A percentile compares a stretch with the other conserved stretches of the same genome.
Conservation (phyloP, 2,113 vertebrate species). For the Piliocolobus tephrosceles region DNA sequence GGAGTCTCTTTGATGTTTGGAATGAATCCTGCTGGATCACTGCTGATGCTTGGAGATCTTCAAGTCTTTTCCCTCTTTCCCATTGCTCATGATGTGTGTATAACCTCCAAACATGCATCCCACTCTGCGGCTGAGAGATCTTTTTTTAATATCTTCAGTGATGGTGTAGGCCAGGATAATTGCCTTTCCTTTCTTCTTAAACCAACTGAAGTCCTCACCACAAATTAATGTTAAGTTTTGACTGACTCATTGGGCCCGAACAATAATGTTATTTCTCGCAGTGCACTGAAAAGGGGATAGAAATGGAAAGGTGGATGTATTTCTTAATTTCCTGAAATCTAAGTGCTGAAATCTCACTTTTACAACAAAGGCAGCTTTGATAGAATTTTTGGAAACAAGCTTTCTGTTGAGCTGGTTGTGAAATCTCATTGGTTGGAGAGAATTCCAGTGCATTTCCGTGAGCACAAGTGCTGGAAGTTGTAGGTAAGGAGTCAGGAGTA, state of each 20-base stretch:
- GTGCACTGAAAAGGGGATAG: not conserved
- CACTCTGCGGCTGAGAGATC: not conserved
- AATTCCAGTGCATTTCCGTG: not conserved
- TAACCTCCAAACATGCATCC: not conserved
- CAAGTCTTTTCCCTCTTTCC: not conserved
- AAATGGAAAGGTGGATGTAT: not conserved
- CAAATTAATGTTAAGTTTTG: conserved; percentile 2
- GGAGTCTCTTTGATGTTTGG: not conserved
- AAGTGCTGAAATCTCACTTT: not conserved
- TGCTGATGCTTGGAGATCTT: not conserved
- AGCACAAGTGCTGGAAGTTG: not conserved
- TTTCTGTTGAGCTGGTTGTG: not conserved
- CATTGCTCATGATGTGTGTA: not conserved
- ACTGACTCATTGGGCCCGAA: not conserved
- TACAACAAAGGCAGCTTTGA: not conserved
- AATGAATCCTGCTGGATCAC: not conserved
- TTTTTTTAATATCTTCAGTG: not conserved
- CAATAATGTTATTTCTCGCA: not conserved
- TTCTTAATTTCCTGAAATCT: conserved; percentile 19
- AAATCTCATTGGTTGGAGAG: conserved; percentile 21
- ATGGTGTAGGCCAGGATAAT: not conserved
- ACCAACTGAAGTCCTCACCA: not conserved
- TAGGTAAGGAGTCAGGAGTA: not conserved
- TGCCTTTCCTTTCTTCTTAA: not conserved
- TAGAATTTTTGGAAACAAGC: not conserved